These are phyloP conservation scores for Neomonachus schauinslandi DNA, from an alignment of 2,113 vertebrate species.

Conservation along the genomic window DNA sequence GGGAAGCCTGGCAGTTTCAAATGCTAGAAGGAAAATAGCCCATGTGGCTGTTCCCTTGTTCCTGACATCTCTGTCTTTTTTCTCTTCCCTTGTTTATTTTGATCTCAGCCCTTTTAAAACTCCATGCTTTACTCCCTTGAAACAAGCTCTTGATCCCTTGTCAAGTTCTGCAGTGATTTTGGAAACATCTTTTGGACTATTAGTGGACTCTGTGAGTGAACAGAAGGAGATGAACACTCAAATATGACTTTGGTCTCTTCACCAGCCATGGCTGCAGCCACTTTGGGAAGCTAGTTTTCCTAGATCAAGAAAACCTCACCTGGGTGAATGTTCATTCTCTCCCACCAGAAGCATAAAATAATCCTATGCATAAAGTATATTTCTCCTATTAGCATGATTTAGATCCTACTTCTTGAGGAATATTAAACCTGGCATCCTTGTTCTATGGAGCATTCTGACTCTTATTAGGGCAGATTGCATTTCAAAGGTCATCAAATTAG, in stretches of 20 bases:
- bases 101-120: background rate
- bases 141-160: background rate
- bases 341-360: slow-evolving; percentile 21
- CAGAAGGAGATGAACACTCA: background rate
- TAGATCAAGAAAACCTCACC: background rate
- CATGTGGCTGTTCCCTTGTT: background rate
- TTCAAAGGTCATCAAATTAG: slow-evolving; percentile 76
- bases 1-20: background rate
- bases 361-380: slow-evolving; percentile 37
- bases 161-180: background rate
- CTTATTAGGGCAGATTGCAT: slow-evolving; percentile 67
- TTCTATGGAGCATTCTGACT: slow-evolving; percentile 56
- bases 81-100: background rate
- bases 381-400: slow-evolving; percentile 56
- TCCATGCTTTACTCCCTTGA: background rate
- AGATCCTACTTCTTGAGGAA: slow-evolving; percentile 56
- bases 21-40: background rate
- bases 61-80: background rate
- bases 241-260: background rate
- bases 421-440: slow-evolving; percentile 62
- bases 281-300: background rate
- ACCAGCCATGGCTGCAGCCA: background rate
- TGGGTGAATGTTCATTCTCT: slow-evolving; percentile 1
- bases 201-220: background rate
- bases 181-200: background rate